Conservation (phyloP, 92 coral and sea anemone species). For the Virgularia gustaviana region DNA sequence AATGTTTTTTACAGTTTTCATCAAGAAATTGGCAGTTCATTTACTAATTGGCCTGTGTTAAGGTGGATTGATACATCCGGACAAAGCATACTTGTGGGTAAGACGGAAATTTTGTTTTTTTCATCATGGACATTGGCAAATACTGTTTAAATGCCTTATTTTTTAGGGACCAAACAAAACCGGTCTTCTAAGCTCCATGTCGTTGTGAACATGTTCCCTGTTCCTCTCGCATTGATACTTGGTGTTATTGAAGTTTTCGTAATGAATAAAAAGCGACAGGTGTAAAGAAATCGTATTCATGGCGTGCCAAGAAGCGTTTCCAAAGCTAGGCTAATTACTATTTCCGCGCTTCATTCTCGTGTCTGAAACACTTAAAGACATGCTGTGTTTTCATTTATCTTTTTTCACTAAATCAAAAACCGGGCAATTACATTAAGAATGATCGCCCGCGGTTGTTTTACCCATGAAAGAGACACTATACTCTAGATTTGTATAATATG, state of each 20-base stretch:
- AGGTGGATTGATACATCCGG: too few species aligned
- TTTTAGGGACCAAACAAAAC: conserved; percentile 1
- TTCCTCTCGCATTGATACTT: not conserved
- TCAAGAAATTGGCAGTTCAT: too few species aligned
- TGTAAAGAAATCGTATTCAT: conserved; percentile 10
- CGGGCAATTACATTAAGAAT: not conserved
- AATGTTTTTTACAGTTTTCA: too few species aligned
- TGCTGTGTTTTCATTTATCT: not conserved
- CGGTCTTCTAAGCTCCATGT: not conserved
- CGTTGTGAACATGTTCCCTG: not conserved
- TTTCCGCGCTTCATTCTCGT: not conserved
- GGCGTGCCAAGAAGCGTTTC: conserved; percentile 12
- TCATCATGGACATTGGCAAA: too few species aligned
- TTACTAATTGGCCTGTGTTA: too few species aligned
- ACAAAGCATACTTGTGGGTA: too few species aligned
- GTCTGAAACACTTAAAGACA: conserved; percentile 24
- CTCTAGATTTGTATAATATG: too few species aligned
- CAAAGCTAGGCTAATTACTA: not conserved
- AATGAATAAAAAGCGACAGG: conserved; percentile 24
- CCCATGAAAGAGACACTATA: too few species aligned
- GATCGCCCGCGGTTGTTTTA: not conserved
- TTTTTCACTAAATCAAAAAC: too few species aligned
- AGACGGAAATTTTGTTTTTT: too few species aligned
- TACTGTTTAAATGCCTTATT: not conserved
- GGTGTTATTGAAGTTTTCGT: not conserved